Evolutionary conservation across 2,797 vertebrate genomes (phyloP), one percentile per base, ranked within the genome.

Genomic region (Neosilurus mollespiculum): DNA sequence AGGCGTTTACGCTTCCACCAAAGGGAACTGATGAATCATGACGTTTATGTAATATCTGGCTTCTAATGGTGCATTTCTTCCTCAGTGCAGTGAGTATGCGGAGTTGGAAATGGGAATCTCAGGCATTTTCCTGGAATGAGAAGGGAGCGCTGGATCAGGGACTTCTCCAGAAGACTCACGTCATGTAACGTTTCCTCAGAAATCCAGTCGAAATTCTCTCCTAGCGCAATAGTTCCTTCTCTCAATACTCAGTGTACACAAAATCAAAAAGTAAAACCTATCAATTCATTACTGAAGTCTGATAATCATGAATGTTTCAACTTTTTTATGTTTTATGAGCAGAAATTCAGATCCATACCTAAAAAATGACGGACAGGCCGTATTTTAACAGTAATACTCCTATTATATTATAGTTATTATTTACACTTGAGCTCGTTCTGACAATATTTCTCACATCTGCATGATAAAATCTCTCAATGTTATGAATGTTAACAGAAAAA

Each of bases 21-120:
- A 26, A 64, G 59, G 64, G 64, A 56, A 75, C 16, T 3, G 51
- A 24, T 67, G 81, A 67, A 24, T 77, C 72, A 59, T 59, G 26
- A 11, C 0, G 37, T 78, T 77, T 67, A 58, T 56, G 71, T 82
- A 82, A 76, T 65, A 22, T 66, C 18, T 82, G 81, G 71, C 59
- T 53, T 54, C 22, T 61, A 49, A 49, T 20, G 14, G 69, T 56
- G 22, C 43, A 4, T 49, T 72, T 83, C 58, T 58, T 58, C 67
- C 30, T 12, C 9, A 69, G n/a, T 69, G 59, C 62, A 26, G n/a
- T 61, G 56, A 56, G 22, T 9, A 49, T 61, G 26, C 14, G 15
- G 75, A 78, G 80, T 2, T 15, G 43, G 72, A 83, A 83, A 69
- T 11, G 20, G 34, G 22, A 58, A 66, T 53, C 26, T 43, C 16